Conservation (phyloP, 92 coral and sea anemone species). For the Bergia puertoricense region DNA sequence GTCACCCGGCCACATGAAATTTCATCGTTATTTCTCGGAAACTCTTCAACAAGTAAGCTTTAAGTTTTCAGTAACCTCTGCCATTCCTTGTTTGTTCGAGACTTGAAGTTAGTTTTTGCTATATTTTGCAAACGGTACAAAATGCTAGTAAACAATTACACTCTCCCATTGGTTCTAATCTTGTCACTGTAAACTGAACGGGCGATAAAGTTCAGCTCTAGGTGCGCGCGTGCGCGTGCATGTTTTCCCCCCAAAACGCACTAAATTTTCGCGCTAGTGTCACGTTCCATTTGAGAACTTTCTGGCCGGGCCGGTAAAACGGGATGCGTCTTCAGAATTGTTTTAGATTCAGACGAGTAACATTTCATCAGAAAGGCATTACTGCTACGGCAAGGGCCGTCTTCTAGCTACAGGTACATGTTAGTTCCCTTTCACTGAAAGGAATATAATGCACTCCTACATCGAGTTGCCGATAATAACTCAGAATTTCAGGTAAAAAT, state of each 20-base stretch:
- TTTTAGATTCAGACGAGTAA: background rate
- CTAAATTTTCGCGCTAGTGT: background rate
- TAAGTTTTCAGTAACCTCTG: no score
- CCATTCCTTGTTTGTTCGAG: no score
- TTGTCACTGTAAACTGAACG: no score
- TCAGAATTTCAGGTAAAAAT: background rate
- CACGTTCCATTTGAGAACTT: background rate
- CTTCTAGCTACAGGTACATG: background rate
- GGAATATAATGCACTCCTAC: background rate
- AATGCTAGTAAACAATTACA: no score
- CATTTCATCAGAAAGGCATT: background rate
- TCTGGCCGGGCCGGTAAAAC: conserved; percentile 36
- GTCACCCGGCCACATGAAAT: no score
- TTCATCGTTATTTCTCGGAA: no score
- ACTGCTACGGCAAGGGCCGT: background rate
- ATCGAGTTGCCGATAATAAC: background rate
- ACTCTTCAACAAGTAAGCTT: no score
- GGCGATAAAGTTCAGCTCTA: no score
- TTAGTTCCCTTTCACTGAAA: conserved; percentile 23
- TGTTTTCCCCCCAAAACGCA: background rate
- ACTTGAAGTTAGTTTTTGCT: no score
- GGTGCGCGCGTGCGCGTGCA: background rate
- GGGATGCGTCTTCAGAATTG: background rate
- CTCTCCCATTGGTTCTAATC: no score
- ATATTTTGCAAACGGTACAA: no score